Evolutionary conservation across 2,888 invertebrate genomes (phyloP).

Genomic region (Lathronympha strigana): DNA sequence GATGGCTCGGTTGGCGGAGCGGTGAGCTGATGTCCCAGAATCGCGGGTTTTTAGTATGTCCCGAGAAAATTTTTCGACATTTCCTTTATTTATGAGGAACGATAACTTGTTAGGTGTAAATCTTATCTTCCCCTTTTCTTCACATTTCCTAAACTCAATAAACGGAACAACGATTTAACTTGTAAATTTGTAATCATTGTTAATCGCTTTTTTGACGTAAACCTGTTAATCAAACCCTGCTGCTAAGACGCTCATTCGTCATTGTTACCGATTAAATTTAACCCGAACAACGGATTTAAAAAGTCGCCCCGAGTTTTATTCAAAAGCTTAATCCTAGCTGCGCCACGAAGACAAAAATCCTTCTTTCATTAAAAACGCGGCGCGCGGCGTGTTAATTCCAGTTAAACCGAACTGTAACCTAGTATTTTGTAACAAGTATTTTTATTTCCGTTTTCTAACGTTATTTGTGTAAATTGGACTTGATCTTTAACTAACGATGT

Average conservation of each 20-base stretch:
- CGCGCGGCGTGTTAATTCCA: conserved; percentile 10
- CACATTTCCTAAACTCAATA: no score
- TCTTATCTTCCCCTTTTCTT: no score
- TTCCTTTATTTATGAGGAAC: no score
- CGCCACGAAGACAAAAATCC: conserved; percentile 38
- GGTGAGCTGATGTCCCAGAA: no score
- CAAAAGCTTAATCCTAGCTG: conserved; percentile 38
- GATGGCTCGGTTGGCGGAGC: no score
- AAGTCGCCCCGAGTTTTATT: conserved; percentile 30
- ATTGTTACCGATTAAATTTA: conserved; percentile 24
- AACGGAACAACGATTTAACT: no score
- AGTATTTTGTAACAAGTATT: conserved; percentile 18
- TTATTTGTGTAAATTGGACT: no score
- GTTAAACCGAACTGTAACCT: background rate
- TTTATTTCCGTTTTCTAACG: no score
- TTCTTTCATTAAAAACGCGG: conserved; percentile 36
- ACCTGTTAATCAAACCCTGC: background rate
- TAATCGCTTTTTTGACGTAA: conserved; percentile 1
- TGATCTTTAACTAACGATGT: no score
- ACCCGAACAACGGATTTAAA: conserved; percentile 33
- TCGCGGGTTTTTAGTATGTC: no score
- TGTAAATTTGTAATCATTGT: background rate
- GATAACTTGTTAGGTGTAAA: no score
- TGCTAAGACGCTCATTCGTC: conserved; percentile 6
- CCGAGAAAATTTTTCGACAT: no score